Base-by-base conservation (phyloP, 2,797 vertebrate genomes). In the Eleutherodactylus coqui region DNA sequence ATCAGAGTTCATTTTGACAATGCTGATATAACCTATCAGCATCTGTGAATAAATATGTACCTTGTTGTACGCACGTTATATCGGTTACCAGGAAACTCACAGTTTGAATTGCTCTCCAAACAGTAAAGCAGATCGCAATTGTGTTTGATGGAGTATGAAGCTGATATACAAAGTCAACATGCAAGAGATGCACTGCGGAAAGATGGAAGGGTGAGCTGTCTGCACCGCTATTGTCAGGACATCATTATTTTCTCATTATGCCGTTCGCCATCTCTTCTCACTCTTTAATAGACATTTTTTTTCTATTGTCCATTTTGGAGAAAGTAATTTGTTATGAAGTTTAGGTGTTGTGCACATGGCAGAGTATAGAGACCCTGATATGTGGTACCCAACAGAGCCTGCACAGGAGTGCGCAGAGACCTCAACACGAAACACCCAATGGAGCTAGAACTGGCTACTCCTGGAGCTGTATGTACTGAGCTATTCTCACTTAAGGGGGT, bases 31-130 rank as follows among this genome's bases (percentile, higher is more conserved):
- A 80, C 70, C 83, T 87, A 87, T 87, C 86, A 87, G 82, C 82
- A 81, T 85, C 86, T 87, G 77, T 75, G 85, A 87, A 87, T 87
- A 87, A 87, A 87, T 87, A 85, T 87, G 86, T 87, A 85, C 76
- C 77, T 85, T 81, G 82, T 84, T 87, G 77, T 87, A 87, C 81
- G 86, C 27, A 47, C 84, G 81, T 76, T 87, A 87, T 84, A 87
- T 81, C 58, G 82, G 86, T 87, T 81, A 80, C 86, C 82, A 84
- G 82, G 86, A 85, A 87, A 87, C 86, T 34, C 76, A 34, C 34
- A 75, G 55, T 81, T 55, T 87, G 86, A 84, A 87, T 87, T 84
- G 82, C 82, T 87, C 43, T 55, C 77, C 77, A 87, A 87, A 87
- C 82, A 87, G n/a, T 43, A 36, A 81, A 75, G 53, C 55, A 72